Evolutionary conservation across 1,140 invertebrate species (phyloP), one percentile per base, ranked within the genome.

Genomic region (Mesaphorura yosii): DNA sequence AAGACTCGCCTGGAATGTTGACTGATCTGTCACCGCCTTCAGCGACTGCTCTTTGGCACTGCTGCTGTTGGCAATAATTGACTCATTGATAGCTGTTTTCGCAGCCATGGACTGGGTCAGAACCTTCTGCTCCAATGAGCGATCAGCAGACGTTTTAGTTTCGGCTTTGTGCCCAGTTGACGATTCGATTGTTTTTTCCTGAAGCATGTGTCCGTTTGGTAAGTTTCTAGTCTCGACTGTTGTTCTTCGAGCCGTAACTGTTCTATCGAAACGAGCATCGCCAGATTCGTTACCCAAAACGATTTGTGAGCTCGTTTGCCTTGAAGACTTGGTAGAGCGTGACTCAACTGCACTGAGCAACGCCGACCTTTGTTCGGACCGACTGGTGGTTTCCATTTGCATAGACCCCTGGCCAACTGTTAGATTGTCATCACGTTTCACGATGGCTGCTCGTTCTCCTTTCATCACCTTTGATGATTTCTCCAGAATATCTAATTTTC

Each of bases 401-500:
- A 63, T 63, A 2, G 48, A 51, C 1, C 60, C 60, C 3, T 59
- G 29, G 7, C 57, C 57, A 23, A 59, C 50, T 31, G 26, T 70
- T 5, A 79, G 57, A 64, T 79, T 79, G 58, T 80, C 78, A 25
- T 70, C 66, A 46, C 71, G 74, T 48, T 66, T 69, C 3, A 73
- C 69, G 0, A 69, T 64, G 0, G 60, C 68, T 34, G 72, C 67
- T 37, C 69, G 62, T 37, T 75, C 73, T 1, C 67, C 67, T 48
- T 29, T 52, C 27, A 28, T 57, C 1, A 37, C 48, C 27, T n/a
- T 50, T 22, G 28, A 56, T 62, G 45, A 48, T 19, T 57, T 62
- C n/a, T 62, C 44, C n/a, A 48, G 17, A 1, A 51, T 45, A 27
- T 55, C 53, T 23, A 59, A 10, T 19, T 50, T 15, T 3, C 57